Evolutionary conservation across 2,113 vertebrate genomes (phyloP).

Genomic region (Anser cygnoides): DNA sequence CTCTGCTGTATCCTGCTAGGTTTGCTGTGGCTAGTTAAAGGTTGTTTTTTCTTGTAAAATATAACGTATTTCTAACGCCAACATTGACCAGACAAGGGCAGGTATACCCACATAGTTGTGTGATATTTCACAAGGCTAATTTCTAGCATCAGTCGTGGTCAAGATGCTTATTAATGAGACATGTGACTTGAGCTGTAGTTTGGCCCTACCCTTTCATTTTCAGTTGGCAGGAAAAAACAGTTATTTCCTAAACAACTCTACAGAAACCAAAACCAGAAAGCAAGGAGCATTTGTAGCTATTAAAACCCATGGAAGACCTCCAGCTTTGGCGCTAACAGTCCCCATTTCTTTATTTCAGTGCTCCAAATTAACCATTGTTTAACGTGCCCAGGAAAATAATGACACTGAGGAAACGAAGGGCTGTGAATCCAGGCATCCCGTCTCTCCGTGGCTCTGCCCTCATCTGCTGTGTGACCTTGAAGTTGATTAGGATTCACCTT

Average conservation of each 20-base stretch:
- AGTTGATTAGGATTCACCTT: background rate
- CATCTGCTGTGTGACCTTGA: background rate
- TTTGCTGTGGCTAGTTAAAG: background rate
- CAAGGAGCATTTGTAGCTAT: constrained; percentile 2
- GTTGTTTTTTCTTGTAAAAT: background rate
- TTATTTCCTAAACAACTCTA: constrained; percentile 19
- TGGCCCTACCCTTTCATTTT: constrained; percentile 15
- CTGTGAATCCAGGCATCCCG: background rate
- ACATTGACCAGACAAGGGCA: background rate
- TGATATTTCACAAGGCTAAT: background rate
- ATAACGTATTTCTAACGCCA: background rate
- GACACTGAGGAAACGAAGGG: background rate
- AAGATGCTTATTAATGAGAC: background rate
- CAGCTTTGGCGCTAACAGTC: constrained; percentile 10
- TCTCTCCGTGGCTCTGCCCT: background rate
- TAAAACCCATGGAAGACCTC: constrained; percentile 33
- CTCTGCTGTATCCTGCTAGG: background rate
- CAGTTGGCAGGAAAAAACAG: constrained; percentile 19
- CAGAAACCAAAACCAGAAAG: constrained; percentile 13
- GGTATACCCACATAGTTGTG: background rate
- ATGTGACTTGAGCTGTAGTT: background rate
- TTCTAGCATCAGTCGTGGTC: background rate
- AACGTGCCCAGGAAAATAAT: background rate
- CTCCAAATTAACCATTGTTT: constrained; percentile 32
- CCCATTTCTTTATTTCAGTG: constrained; percentile 28